These are phyloP conservation scores for Eira barbara DNA, from an alignment of 2,113 vertebrate species.

Conservation along the genomic window DNA sequence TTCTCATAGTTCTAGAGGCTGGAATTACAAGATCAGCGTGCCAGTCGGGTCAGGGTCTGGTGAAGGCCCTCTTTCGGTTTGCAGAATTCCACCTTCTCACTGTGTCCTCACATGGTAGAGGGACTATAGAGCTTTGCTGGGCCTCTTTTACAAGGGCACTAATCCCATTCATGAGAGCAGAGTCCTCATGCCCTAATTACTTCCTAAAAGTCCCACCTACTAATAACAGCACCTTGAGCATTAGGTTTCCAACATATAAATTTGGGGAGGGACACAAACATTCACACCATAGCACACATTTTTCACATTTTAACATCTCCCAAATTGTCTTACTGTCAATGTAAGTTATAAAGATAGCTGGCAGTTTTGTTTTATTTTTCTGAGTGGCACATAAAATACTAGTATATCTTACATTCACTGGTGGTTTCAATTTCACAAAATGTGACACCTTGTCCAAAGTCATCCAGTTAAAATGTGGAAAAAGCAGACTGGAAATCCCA, in stretches of 20 bases:
- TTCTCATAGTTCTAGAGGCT: neutral
- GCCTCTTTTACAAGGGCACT: neutral
- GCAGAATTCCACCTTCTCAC: neutral
- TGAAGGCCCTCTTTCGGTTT: neutral
- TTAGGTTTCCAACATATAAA: neutral
- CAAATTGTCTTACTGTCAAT: neutral
- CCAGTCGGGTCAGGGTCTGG: too few species aligned
- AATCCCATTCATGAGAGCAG: neutral
- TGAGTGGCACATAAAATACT: constrained; percentile 2
- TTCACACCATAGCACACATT: neutral
- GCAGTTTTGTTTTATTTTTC: constrained; percentile 38
- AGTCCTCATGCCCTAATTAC: neutral
- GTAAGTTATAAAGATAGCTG: constrained; percentile 5
- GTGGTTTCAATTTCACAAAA: constrained; percentile 3
- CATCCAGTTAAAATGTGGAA: neutral
- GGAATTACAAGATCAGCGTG: neutral
- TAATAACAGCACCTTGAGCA: neutral
- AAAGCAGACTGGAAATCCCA: neutral
- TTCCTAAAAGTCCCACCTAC: neutral
- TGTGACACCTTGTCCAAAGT: neutral
- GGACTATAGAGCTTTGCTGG: neutral
- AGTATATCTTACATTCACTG: neutral
- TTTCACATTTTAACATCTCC: neutral
- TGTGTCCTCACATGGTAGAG: neutral
- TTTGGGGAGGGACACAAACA: neutral